Evolutionary conservation across 2,797 vertebrate species (phyloP).

Genomic region (Corythornis leucogaster): DNA sequence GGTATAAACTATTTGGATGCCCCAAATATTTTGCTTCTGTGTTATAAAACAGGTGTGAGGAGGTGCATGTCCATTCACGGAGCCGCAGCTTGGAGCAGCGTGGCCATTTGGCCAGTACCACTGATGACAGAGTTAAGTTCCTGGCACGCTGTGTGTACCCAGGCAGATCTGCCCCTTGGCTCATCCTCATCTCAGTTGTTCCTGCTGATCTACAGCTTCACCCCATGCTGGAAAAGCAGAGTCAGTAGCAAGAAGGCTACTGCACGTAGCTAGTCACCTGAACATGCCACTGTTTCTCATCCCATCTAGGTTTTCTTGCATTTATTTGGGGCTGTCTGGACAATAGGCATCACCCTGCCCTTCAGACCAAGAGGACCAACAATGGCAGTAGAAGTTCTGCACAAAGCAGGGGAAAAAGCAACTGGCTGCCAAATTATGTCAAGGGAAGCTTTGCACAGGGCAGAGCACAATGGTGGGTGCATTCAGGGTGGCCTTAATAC

Average conservation of each 20-base stretch:
- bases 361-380: not conserved
- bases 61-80: not conserved
- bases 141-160: accelerated
- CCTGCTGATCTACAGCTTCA: not conserved
- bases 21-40: slow-evolving; percentile 24
- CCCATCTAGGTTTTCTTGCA: not conserved
- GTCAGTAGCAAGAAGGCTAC: not conserved
- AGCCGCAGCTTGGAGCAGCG: not conserved
- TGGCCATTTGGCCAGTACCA: not conserved
- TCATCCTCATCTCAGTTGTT: not conserved
- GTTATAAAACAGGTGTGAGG: slow-evolving; percentile 57
- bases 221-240: not conserved
- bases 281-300: accelerated
- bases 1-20: slow-evolving; percentile 42
- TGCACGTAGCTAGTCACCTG: accelerated
- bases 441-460: not conserved
- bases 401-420: not conserved
- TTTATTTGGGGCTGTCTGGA: not conserved
- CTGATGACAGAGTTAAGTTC: not conserved
- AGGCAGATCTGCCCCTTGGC: not conserved
- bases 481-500: not conserved
- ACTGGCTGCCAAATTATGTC: not conserved
- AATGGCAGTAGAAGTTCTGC: not conserved
- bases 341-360: not conserved
- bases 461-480: not conserved